Conservation (phyloP, 2,888 invertebrate genomes). For the Nineta flava region DNA sequence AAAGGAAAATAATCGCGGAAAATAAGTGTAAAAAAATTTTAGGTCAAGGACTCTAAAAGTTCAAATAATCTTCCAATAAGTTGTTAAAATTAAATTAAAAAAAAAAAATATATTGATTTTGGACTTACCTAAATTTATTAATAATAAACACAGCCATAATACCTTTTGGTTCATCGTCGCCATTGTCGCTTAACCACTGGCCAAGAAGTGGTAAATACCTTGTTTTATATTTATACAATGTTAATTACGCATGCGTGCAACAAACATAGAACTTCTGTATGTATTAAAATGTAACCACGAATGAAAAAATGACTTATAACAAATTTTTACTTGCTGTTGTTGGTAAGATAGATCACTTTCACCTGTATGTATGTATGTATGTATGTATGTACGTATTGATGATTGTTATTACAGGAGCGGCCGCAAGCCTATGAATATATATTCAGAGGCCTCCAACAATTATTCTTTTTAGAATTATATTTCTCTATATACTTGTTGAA, state of each 20-base stretch:
- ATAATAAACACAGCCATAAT: conserved; percentile 29
- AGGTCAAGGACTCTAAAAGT: not conserved
- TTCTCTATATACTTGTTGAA: no score
- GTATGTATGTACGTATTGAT: conserved; percentile 1
- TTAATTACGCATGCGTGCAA: conserved; percentile 25
- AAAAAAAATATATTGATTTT: not conserved
- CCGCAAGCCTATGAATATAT: not conserved
- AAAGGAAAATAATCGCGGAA: no score
- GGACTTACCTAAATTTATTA: conserved; percentile 28
- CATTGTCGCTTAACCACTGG: conserved; percentile 27
- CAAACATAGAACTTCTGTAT: conserved; percentile 2
- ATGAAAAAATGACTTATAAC: not conserved
- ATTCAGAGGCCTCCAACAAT: no score
- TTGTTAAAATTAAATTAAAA: no score
- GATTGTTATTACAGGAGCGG: not conserved
- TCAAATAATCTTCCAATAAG: no score
- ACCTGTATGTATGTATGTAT: conserved; percentile 14
- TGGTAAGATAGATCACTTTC: conserved; percentile 19
- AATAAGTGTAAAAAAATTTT: not conserved
- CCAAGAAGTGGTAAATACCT: conserved; percentile 27
- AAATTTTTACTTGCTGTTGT: not conserved
- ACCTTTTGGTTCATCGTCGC: conserved; percentile 20
- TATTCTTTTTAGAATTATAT: no score
- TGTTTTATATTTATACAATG: conserved; percentile 30
- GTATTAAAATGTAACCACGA: not conserved